Conservation (phyloP, 2,797 vertebrate genomes). For the Myiotriccus ornatus region DNA sequence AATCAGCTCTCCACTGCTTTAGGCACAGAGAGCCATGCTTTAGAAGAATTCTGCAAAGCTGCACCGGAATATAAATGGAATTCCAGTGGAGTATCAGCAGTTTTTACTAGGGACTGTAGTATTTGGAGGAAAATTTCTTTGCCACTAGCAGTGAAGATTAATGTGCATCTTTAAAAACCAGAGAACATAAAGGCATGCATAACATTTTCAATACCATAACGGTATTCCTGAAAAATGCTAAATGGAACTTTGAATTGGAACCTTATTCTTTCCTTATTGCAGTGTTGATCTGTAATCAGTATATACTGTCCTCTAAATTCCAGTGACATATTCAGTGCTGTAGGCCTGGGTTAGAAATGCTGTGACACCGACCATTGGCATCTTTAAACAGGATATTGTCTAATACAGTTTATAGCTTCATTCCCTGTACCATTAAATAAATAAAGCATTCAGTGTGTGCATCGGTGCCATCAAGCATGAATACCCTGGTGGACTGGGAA, state of each 20-base stretch:
- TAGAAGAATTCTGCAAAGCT: constrained; percentile 35
- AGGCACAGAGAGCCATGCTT: background rate
- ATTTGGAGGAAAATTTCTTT: background rate
- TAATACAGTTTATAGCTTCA: constrained; percentile 66
- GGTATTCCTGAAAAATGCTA: background rate
- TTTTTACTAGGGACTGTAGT: background rate
- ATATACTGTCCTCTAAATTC: constrained; percentile 1
- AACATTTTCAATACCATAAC: background rate
- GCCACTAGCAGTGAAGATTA: background rate
- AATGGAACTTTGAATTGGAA: background rate
- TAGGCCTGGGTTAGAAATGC: constrained; percentile 30
- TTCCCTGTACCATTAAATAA: constrained; percentile 76
- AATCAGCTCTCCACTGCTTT: background rate
- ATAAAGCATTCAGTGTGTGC: constrained; percentile 81
- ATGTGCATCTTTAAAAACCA: background rate
- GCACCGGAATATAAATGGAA: background rate
- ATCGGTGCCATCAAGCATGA: constrained; percentile 81
- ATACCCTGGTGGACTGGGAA: constrained; percentile 82
- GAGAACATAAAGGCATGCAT: background rate
- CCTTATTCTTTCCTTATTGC: background rate
- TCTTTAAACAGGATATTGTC: constrained; percentile 71
- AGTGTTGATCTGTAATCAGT: constrained; percentile 3
- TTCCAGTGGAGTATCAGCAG: background rate
- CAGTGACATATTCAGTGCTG: background rate
- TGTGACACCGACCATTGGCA: constrained; percentile 50